Percentiles rank a stretch among this genome's conserved stretches.
phyloP scores from a whole-genome alignment of 2,888 invertebrate genomes.

The Philereme transversata region DNA sequence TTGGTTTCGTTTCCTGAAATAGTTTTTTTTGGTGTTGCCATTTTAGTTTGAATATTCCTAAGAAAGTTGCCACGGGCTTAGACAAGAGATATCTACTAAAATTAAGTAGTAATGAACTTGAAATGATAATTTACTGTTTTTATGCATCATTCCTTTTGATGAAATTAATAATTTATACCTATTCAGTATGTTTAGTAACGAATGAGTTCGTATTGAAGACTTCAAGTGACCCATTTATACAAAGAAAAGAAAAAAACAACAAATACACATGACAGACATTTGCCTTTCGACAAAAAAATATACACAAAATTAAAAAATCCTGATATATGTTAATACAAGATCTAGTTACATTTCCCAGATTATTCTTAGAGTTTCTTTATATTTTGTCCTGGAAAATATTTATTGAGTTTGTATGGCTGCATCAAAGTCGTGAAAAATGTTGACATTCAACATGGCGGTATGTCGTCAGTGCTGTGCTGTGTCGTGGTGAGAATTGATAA shows the following conservation, averaged over 20 bases:
- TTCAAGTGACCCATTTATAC: background rate
- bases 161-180: too few species aligned
- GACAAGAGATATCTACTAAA: background rate
- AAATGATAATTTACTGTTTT: too few species aligned
- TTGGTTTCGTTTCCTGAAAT: slow-evolving; percentile 3
- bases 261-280: slow-evolving; percentile 63
- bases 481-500: slow-evolving; percentile 93
- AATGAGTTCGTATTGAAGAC: too few species aligned
- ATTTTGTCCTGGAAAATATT: slow-evolving; percentile 44
- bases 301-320: slow-evolving; percentile 75
- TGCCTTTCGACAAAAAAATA: slow-evolving; percentile 75
- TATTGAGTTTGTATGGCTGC: slow-evolving; percentile 58
- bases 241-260: slow-evolving; percentile 54
- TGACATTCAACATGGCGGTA: slow-evolving; percentile 97
- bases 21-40: slow-evolving; percentile 2
- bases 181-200: too few species aligned
- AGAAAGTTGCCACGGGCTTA: slow-evolving; percentile 1
- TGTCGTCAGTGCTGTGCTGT: slow-evolving; percentile 98
- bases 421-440: slow-evolving; percentile 78
- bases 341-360: slow-evolving; percentile 42
- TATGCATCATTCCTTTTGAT: too few species aligned
- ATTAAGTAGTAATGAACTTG: too few species aligned
- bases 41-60: background rate
- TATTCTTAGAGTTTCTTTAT: slow-evolving; percentile 38
- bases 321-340: slow-evolving; percentile 43